A percentile compares a stretch with the other conserved stretches of the same genome.
Evolutionary conservation across 2,888 invertebrate species (phyloP).

Genomic region (Leuctra nigra): DNA sequence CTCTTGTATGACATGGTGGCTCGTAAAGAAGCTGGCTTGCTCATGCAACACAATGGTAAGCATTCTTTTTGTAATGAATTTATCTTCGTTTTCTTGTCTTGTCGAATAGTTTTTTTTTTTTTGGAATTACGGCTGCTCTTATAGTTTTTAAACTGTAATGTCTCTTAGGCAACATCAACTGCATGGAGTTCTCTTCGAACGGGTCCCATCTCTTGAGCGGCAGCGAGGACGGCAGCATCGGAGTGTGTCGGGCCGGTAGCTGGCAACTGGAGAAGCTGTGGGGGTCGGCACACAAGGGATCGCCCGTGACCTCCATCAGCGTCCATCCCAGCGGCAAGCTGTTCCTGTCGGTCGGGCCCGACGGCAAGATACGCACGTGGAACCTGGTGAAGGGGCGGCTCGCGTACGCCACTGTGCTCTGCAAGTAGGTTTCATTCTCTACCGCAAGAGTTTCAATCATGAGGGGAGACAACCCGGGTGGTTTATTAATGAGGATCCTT

Average conservation of each 20-base stretch:
- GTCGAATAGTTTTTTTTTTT: too few relatives aligned
- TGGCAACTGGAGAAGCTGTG: conserved; percentile 83
- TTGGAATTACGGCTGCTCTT: too few relatives aligned
- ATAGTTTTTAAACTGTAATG: conserved; percentile 15
- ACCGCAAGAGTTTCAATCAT: too few relatives aligned
- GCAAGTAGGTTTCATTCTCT: conserved; percentile 37
- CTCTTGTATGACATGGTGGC: conserved; percentile 75
- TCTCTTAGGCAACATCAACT: conserved; percentile 59
- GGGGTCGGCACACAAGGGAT: conserved; percentile 73
- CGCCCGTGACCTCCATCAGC: conserved; percentile 62
- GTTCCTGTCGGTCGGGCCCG: conserved; percentile 78
- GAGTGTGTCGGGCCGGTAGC: conserved; percentile 71
- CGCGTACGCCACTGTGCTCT: conserved; percentile 83
- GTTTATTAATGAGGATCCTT: too few relatives aligned
- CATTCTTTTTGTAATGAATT: too few relatives aligned
- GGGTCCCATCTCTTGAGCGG: conserved; percentile 74
- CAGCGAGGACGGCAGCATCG: conserved; percentile 78
- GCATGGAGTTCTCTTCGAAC: conserved; percentile 67
- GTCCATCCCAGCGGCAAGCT: conserved; percentile 87
- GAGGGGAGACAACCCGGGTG: too few relatives aligned
- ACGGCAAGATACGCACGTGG: conserved; percentile 84
- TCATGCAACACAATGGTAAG: conserved; percentile 77
- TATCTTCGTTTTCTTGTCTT: too few relatives aligned
- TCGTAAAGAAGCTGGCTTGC: conserved; percentile 68
- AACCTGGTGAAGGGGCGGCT: conserved; percentile 86